These are phyloP conservation scores for Vanessa cardui DNA, from an alignment of 2,888 invertebrate genomes.

Conservation along the genomic window DNA sequence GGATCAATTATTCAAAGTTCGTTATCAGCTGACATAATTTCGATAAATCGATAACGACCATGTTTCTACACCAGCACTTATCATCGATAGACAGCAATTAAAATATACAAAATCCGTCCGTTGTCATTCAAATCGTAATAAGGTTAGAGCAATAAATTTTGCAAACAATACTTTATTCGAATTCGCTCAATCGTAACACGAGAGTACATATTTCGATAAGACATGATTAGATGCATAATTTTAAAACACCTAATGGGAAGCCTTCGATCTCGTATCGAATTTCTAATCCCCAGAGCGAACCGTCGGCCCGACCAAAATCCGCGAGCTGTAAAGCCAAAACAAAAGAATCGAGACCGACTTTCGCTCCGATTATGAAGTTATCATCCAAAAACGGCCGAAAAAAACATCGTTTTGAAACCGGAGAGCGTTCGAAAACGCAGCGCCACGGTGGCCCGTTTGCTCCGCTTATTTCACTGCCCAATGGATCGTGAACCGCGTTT, in stretches of 20 bases:
- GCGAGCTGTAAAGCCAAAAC: conserved; percentile 44
- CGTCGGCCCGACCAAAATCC: conserved; percentile 32
- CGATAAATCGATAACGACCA: conserved; percentile 51
- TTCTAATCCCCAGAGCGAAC: conserved; percentile 47
- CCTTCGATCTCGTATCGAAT: conserved; percentile 45
- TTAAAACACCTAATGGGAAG: conserved; percentile 21
- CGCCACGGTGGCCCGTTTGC: conserved; percentile 66
- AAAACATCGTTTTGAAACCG: conserved; percentile 63
- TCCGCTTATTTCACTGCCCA: conserved; percentile 78
- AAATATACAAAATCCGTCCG: neutral
- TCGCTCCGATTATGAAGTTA: conserved; percentile 66
- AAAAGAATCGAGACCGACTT: conserved; percentile 45
- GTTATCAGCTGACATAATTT: conserved; percentile 69
- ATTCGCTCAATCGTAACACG: neutral
- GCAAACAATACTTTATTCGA: neutral
- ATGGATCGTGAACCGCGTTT: conserved; percentile 68
- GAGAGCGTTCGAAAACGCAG: conserved; percentile 64
- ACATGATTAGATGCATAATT: conserved; percentile 1
- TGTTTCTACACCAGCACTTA: conserved; percentile 34
- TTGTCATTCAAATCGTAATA: neutral
- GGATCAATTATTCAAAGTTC: conserved; percentile 70
- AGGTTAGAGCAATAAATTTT: neutral
- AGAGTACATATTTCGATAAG: neutral
- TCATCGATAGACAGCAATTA: conserved; percentile 15
- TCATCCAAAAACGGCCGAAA: conserved; percentile 48